Evolutionary conservation across 2,113 vertebrate species (phyloP).

Genomic region (Caranx ignobilis): DNA sequence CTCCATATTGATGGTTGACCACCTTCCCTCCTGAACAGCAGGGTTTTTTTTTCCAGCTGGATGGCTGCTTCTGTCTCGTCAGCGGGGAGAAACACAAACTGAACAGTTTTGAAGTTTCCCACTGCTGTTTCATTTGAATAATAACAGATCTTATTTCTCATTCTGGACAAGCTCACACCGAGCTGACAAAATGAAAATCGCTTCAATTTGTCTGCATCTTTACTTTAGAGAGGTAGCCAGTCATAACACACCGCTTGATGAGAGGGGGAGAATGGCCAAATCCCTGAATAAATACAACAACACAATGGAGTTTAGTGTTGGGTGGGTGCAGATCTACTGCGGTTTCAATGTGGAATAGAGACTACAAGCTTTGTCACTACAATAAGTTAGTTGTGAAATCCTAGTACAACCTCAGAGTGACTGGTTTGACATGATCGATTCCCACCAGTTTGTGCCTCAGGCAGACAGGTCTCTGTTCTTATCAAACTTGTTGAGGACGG

Average conservation of each 20-base stretch:
- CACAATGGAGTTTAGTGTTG: slow-evolving; percentile 27
- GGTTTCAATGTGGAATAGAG: slow-evolving; percentile 45
- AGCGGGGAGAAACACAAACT: slow-evolving; percentile 58
- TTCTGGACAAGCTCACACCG: slow-evolving; percentile 52
- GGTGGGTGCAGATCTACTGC: slow-evolving; percentile 11
- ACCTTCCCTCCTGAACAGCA: slow-evolving; percentile 16
- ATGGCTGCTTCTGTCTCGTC: slow-evolving; percentile 51
- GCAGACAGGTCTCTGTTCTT: slow-evolving; percentile 19
- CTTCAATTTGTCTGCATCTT: slow-evolving; percentile 65
- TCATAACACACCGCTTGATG: slow-evolving; percentile 66
- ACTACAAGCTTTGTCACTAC: slow-evolving; percentile 34
- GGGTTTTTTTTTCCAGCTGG: slow-evolving; percentile 8
- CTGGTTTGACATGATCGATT: slow-evolving; percentile 1
- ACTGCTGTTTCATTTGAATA: slow-evolving; percentile 60
- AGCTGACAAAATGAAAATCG: slow-evolving; percentile 67
- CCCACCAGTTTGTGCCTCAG: slow-evolving; percentile 12
- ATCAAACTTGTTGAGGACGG: slow-evolving; percentile 43
- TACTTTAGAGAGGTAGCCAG: slow-evolving; percentile 53
- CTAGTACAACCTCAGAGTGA: slow-evolving; percentile 26
- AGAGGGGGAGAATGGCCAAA: slow-evolving; percentile 49
- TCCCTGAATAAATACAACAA: slow-evolving; percentile 41
- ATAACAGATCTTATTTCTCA: slow-evolving; percentile 74
- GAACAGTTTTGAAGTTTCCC: slow-evolving; percentile 62
- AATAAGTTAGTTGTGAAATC: slow-evolving; percentile 29
- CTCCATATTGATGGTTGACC: slow-evolving; percentile 40